Evolutionary conservation across 2,113 vertebrate genomes (phyloP).

Genomic region (Indicator indicator): DNA sequence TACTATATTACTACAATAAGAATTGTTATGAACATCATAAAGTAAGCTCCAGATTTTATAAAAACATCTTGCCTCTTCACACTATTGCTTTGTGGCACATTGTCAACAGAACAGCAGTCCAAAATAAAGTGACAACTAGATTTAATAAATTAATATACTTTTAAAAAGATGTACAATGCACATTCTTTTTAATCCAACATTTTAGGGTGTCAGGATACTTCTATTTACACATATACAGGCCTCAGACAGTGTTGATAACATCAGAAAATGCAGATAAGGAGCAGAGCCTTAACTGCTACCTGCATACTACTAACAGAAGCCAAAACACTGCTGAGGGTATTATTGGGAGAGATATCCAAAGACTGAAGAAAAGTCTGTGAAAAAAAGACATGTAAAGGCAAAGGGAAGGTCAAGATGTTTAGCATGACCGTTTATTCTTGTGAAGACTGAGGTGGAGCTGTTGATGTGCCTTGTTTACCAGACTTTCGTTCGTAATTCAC

Average conservation of each 20-base stretch:
- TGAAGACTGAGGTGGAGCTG: constrained; percentile 82
- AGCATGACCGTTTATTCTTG: constrained; percentile 82
- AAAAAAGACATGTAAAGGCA: constrained; percentile 74
- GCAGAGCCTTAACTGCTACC: constrained; percentile 73
- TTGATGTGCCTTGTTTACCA: constrained; percentile 82
- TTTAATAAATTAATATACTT: constrained; percentile 99
- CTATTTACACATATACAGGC: constrained; percentile 95
- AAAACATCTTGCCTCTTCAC: constrained; percentile 57
- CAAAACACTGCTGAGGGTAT: constrained; percentile 75
- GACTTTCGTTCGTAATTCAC: constrained; percentile 97
- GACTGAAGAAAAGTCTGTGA: constrained; percentile 72
- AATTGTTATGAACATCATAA: constrained; percentile 56
- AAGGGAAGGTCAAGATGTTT: constrained; percentile 69
- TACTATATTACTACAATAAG: constrained; percentile 29
- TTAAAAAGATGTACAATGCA: constrained; percentile 95
- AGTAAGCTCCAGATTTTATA: constrained; percentile 45
- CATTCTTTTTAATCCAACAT: constrained; percentile 88
- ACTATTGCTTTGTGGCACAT: constrained; percentile 77
- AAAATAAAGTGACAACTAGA: constrained; percentile 93
- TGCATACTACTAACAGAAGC: constrained; percentile 73
- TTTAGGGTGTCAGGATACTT: constrained; percentile 80
- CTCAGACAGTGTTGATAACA: constrained; percentile 83
- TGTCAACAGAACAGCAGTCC: constrained; percentile 82
- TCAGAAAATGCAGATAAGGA: constrained; percentile 69
- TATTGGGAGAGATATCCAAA: constrained; percentile 71